Percentiles rank a stretch among this genome's conserved stretches.
phyloP scores from a whole-genome alignment of 2,113 vertebrate genomes.

The Empidonax traillii region DNA sequence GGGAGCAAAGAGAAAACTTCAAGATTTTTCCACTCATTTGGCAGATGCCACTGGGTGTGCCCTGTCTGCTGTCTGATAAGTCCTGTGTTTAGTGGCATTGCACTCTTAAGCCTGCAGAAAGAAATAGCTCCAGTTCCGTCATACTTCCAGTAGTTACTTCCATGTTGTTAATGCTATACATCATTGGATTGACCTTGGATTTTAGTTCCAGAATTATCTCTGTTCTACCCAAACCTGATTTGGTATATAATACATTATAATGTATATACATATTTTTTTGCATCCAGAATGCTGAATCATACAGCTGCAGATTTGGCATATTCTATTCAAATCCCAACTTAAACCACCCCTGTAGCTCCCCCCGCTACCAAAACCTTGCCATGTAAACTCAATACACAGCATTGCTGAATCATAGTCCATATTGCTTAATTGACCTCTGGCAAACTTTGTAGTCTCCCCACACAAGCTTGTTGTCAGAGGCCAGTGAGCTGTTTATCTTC shows the following conservation, averaged over 20 bases:
- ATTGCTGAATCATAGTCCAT: neutral
- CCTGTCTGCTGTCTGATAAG: neutral
- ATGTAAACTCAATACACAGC: neutral
- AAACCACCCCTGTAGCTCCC: neutral
- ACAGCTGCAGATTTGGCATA: neutral
- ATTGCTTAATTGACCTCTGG: neutral
- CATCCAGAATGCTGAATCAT: constrained; percentile 18
- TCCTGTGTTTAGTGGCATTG: neutral
- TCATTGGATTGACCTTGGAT: neutral
- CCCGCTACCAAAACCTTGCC: neutral
- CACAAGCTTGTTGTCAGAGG: neutral
- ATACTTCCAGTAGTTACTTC: neutral
- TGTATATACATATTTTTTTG: neutral
- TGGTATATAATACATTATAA: neutral
- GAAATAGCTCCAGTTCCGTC: neutral
- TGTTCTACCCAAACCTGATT: neutral
- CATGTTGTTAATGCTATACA: neutral
- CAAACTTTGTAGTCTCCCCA: neutral
- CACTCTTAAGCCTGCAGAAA: neutral
- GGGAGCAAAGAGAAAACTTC: neutral
- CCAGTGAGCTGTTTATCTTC: neutral
- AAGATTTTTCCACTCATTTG: neutral
- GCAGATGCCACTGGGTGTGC: neutral
- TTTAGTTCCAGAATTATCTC: neutral
- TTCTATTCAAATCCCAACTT: neutral